Evolutionary conservation across 2,888 invertebrate species (phyloP).

Genomic region (Trypoxylon attenuatum): DNA sequence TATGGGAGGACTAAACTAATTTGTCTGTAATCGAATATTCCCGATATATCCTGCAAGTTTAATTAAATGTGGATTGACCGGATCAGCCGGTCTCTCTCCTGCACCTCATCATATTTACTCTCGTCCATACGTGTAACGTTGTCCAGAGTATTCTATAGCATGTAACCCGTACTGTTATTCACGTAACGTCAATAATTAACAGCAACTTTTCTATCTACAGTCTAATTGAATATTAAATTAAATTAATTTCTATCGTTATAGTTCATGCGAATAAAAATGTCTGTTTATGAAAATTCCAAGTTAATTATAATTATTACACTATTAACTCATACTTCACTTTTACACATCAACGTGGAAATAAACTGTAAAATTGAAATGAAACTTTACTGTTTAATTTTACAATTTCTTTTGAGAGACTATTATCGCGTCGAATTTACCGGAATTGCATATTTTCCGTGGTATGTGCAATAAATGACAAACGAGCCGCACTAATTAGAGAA

Average conservation of each 20-base stretch:
- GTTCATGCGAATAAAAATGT: too few species aligned
- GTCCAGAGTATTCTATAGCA: conserved; percentile 19
- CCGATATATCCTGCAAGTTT: conserved; percentile 59
- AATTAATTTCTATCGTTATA: too few species aligned
- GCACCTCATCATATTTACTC: conserved; percentile 31
- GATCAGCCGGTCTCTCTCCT: conserved; percentile 32
- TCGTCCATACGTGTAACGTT: conserved; percentile 3
- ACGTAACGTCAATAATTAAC: conserved; percentile 49
- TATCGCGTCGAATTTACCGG: conserved; percentile 12
- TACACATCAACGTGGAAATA: too few species aligned
- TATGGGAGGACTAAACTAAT: conserved; percentile 58
- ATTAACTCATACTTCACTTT: too few species aligned
- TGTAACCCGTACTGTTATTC: conserved; percentile 38
- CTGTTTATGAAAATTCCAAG: too few species aligned
- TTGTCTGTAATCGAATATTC: conserved; percentile 62
- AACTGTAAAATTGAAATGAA: too few species aligned
- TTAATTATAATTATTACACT: too few species aligned
- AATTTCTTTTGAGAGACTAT: too few species aligned
- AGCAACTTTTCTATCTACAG: conserved; percentile 36
- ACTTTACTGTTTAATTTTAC: too few species aligned
- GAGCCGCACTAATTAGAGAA: conserved; percentile 4
- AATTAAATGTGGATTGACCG: conserved; percentile 61
- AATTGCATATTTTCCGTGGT: background rate
- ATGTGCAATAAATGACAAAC: background rate
- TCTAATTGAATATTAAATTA: conserved; percentile 21